Percentiles rank a stretch among this genome's conserved stretches.
Conservation (phyloP, 2,113 vertebrate genomes). For the Apistogramma diplotaenia region DNA sequence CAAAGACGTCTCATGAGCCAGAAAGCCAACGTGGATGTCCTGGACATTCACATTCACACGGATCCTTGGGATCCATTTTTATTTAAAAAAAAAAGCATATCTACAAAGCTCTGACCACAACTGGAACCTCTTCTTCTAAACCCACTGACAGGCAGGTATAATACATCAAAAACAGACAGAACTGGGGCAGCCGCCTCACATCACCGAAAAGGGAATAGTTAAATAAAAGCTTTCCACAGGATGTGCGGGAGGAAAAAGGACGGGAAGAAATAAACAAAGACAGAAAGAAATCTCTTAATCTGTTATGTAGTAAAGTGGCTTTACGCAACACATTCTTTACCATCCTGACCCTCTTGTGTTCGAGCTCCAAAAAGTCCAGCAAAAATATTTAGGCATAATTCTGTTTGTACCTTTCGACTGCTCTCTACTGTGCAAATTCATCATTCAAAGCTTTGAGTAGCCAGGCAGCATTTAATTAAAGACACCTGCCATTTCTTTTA, state of each 20-base stretch:
- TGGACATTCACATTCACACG: conserved; percentile 1
- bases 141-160: not conserved
- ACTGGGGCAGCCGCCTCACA: not conserved
- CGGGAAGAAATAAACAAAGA: not conserved
- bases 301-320: conserved; percentile 52
- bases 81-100: not conserved
- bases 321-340: conserved; percentile 52
- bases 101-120: not conserved
- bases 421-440: conserved; percentile 64
- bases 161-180: not conserved
- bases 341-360: not conserved
- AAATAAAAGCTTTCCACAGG: conserved; percentile 18
- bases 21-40: not conserved
- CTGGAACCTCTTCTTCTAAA: conserved; percentile 8
- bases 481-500: conserved; percentile 11
- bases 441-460: conserved; percentile 39
- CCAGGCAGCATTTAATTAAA: not conserved
- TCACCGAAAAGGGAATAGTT: conserved; percentile 39
- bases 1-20: not conserved
- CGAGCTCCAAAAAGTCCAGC: not conserved
- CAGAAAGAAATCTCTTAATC: conserved; percentile 10
- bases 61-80: conserved; percentile 58
- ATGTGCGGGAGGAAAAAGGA: not conserved
- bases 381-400: not conserved
- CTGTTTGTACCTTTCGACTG: conserved; percentile 37